Evolutionary conservation across 2,113 vertebrate genomes (phyloP).

Genomic region (Oncorhynchus masou): DNA sequence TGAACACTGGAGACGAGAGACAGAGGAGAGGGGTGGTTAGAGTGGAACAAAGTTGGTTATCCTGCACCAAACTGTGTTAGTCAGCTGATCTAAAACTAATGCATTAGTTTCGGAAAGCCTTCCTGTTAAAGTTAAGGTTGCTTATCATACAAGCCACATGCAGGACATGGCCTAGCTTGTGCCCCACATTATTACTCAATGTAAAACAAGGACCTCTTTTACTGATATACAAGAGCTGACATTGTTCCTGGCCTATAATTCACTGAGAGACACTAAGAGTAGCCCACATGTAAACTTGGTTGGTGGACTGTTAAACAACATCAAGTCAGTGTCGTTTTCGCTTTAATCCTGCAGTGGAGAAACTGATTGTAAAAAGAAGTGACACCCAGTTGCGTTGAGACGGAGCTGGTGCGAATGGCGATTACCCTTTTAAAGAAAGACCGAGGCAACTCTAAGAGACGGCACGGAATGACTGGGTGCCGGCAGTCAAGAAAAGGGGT

Average conservation of each 20-base stretch:
- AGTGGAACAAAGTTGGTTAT: neutral
- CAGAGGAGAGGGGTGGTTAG: conserved; percentile 26
- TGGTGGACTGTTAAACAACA: conserved; percentile 42
- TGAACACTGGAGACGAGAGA: conserved; percentile 78
- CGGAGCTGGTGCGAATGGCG: conserved; percentile 52
- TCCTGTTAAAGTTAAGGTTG: too few species aligned
- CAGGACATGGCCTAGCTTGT: too few species aligned
- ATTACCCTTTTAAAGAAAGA: conserved; percentile 69
- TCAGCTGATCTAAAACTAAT: too few species aligned
- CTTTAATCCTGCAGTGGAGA: neutral
- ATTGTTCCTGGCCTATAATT: conserved; percentile 4
- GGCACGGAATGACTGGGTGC: conserved; percentile 50
- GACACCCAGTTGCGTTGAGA: conserved; percentile 51
- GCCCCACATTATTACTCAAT: too few species aligned
- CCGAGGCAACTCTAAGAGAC: conserved; percentile 63
- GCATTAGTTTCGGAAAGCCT: neutral
- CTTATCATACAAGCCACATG: too few species aligned
- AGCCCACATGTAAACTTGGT: conserved; percentile 25
- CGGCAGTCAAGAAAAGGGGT: conserved; percentile 69
- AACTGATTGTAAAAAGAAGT: conserved; percentile 36
- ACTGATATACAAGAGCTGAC: neutral
- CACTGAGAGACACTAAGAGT: conserved; percentile 1
- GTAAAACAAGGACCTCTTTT: neutral
- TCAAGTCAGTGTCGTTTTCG: conserved; percentile 6
- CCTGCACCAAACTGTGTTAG: neutral